Base-by-base conservation (phyloP, 1,140 invertebrate genomes). In the Diorhabda carinulata region DNA sequence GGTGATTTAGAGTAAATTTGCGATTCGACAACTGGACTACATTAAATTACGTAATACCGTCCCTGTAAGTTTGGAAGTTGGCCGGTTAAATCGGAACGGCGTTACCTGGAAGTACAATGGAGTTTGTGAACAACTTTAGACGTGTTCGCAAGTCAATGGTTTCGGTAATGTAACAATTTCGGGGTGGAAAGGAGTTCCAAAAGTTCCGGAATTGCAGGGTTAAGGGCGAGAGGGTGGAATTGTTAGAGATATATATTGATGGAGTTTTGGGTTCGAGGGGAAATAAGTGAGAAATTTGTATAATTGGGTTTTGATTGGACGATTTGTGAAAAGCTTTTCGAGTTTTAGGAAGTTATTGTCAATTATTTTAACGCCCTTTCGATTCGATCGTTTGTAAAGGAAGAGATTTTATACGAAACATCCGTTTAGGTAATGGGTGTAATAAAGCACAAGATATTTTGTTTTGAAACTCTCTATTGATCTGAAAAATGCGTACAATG, bases 41-140 rank as follows among this genome's bases (percentile, higher is more conserved):
- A 52, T 52, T 4, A 52, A 52, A 52, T 52, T 52, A 52, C 47
- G 6, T 52, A 52, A 52, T 52, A 52, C 47, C 47, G n/a, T 8
- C 47, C 47, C 47, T 52, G 47, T 8, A n/a, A 52, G 47, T 52
- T 52, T 52, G 47, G 47, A n/a, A 52, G 47, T 52, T 52, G 47
- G 47, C 47, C 47, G 47, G 47, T 52, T 52, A 52, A 52, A 52
- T 52, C 47, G 47, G 47, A 52, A 52, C n/a, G 47, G 47, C 47
- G n/a, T 52, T 52, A 52, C 47, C 47, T 52, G 47, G n/a, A 52
- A 52, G 47, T 52, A 52, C 47, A 52, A 52, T 52, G 47, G 47
- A 52, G 47, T 52, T 52, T 52, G 47, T 52, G 47, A 52, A 52
- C 47, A 52, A 52, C 47, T 52, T 52, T 52, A 6, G 47, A 52